Evolutionary conservation across 2,113 vertebrate genomes (phyloP).

Genomic region (Chlamydotis undulata): DNA sequence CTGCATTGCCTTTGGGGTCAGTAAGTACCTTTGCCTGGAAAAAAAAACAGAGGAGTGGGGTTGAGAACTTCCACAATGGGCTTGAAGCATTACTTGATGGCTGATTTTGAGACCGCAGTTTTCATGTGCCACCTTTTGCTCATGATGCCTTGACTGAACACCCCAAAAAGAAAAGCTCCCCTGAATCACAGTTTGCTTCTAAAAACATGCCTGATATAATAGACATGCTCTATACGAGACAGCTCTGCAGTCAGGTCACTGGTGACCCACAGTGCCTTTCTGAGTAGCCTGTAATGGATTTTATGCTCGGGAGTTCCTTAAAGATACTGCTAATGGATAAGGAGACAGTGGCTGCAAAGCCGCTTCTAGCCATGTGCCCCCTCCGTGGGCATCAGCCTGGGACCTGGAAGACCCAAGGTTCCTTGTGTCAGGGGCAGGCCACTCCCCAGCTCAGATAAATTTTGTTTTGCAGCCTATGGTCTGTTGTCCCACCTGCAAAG

Average conservation of each 20-base stretch:
- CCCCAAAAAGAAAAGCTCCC: not conserved
- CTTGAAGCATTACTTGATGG: not conserved
- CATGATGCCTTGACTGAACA: not conserved
- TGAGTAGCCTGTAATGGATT: not conserved
- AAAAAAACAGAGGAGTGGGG: not conserved
- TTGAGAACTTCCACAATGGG: not conserved
- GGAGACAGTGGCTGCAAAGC: not conserved
- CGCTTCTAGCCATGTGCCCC: fast-evolving
- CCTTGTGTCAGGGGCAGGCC: fast-evolving
- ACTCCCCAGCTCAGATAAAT: not conserved
- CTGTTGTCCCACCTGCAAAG: not conserved
- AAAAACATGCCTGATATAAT: not conserved
- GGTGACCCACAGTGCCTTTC: not conserved
- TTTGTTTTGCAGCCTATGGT: not conserved
- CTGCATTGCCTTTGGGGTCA: not conserved
- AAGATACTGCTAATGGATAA: not conserved
- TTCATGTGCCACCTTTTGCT: not conserved
- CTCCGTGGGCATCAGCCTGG: fast-evolving
- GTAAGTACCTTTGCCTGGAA: not conserved
- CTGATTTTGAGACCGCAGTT: not conserved
- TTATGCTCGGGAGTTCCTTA: not conserved
- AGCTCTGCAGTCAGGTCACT: not conserved
- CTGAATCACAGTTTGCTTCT: not conserved
- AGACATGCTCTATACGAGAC: not conserved
- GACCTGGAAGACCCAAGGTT: not conserved